These are phyloP conservation scores for Lampropteryx suffumata DNA, from an alignment of 2,888 invertebrate genomes.

Conservation along the genomic window DNA sequence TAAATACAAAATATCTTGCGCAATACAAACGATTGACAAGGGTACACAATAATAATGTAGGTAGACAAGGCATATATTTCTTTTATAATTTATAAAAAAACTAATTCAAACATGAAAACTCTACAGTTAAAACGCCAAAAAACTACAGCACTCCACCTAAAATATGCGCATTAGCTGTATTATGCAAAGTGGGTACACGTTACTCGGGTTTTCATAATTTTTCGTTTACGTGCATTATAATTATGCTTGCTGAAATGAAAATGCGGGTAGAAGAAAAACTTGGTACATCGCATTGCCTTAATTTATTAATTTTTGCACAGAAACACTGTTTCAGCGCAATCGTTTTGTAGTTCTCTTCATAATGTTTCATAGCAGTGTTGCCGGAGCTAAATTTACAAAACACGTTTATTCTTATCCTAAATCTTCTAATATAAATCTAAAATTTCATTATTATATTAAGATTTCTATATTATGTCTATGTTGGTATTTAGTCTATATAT, in stretches of 20 bases:
- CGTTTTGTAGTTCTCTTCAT: slow-evolving; percentile 22
- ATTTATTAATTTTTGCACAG: slow-evolving; percentile 45
- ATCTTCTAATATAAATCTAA: no score
- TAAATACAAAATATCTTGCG: no score
- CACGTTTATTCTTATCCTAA: no score
- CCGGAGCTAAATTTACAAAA: no score
- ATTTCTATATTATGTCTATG: no score
- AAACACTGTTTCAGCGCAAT: slow-evolving; percentile 27
- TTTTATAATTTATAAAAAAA: background rate
- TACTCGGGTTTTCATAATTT: slow-evolving; percentile 46
- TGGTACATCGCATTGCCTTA: slow-evolving; percentile 34
- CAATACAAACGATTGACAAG: no score
- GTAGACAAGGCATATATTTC: no score
- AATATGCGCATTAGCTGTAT: slow-evolving; percentile 32
- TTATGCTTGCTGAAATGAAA: slow-evolving; percentile 37
- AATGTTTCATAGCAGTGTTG: no score
- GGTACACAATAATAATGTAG: no score
- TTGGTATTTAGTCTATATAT: no score
- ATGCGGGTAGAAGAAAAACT: slow-evolving; percentile 20
- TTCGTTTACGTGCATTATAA: slow-evolving; percentile 49
- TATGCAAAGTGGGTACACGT: slow-evolving; percentile 42
- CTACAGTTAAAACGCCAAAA: background rate
- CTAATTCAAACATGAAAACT: background rate
- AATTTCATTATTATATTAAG: no score
- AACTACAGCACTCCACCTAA: slow-evolving; percentile 6